Evolutionary conservation across 92 coral and sea anemone genomes (phyloP).

Genomic region (Nematostella vectensis): DNA sequence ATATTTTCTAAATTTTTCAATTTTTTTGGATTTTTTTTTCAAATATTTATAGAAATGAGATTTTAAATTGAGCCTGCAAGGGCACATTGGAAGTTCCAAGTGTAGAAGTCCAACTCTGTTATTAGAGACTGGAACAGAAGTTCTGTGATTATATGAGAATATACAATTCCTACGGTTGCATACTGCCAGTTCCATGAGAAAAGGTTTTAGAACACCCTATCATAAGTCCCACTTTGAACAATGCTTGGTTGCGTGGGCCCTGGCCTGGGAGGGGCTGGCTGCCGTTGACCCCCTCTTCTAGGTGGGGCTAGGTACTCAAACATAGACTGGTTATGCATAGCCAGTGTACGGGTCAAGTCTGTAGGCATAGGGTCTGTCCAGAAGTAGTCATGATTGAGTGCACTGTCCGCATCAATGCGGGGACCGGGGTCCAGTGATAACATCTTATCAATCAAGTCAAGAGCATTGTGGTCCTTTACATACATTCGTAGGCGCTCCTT

Average conservation of each 20-base stretch:
- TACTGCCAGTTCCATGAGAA: no score
- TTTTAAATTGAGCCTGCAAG: no score
- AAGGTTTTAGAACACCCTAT: conserved; percentile 79
- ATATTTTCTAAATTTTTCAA: no score
- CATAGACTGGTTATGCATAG: conserved; percentile 81
- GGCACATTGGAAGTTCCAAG: no score
- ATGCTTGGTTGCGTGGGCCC: conserved; percentile 48
- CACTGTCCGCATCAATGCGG: conserved; percentile 90
- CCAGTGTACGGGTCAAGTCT: conserved; percentile 87
- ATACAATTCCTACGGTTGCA: no score
- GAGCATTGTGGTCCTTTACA: conserved; percentile 84
- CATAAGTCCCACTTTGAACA: conserved; percentile 75
- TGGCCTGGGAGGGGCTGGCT: conserved; percentile 46
- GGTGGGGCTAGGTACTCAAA: conserved; percentile 98
- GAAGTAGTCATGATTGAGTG: conserved; percentile 89
- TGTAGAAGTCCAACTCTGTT: no score
- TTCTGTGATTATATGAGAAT: no score
- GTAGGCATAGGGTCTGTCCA: conserved; percentile 99
- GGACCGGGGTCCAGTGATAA: conserved; percentile 78
- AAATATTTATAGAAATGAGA: no score
- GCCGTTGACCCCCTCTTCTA: conserved; percentile 59
- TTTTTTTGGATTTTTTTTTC: no score
- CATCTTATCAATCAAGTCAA: conserved; percentile 94
- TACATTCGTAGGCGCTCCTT: conserved; percentile 77
- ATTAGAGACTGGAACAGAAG: no score